Percentiles rank a stretch among this genome's conserved stretches.
phyloP scores from a whole-genome alignment of 2,113 vertebrate genomes.

The Oplegnathus fasciatus region DNA sequence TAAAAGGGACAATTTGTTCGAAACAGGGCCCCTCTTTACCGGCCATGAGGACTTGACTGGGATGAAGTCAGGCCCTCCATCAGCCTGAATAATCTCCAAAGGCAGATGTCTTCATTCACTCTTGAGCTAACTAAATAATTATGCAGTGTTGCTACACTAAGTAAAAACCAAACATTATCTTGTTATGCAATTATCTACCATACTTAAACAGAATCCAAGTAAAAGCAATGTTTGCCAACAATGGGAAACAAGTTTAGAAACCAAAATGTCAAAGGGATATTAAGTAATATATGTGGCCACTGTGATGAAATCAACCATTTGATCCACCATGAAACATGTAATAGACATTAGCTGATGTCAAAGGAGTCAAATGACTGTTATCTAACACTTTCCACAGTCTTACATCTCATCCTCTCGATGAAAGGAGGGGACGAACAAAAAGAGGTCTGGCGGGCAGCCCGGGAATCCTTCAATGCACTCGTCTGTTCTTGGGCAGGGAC shows the following conservation, averaged over 20 bases:
- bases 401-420: conserved; percentile 90
- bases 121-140: not conserved
- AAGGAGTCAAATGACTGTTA: conserved; percentile 44
- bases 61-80: not conserved
- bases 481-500: conserved; percentile 35
- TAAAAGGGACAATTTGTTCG: not conserved
- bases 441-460: conserved; percentile 53
- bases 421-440: conserved; percentile 66
- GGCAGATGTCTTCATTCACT: not conserved
- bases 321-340: conserved; percentile 28
- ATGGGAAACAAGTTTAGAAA: not conserved
- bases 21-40: not conserved
- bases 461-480: conserved; percentile 59
- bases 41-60: not conserved
- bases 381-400: conserved; percentile 67
- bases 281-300: not conserved
- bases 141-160: not conserved
- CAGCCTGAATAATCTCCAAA: not conserved
- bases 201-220: not conserved
- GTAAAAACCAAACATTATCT: not conserved
- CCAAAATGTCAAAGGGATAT: not conserved
- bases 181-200: not conserved
- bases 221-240: not conserved
- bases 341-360: conserved; percentile 29
- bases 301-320: conserved; percentile 17